Conservation (phyloP, 2,888 invertebrate genomes). For the Drosophila neonasuta region DNA sequence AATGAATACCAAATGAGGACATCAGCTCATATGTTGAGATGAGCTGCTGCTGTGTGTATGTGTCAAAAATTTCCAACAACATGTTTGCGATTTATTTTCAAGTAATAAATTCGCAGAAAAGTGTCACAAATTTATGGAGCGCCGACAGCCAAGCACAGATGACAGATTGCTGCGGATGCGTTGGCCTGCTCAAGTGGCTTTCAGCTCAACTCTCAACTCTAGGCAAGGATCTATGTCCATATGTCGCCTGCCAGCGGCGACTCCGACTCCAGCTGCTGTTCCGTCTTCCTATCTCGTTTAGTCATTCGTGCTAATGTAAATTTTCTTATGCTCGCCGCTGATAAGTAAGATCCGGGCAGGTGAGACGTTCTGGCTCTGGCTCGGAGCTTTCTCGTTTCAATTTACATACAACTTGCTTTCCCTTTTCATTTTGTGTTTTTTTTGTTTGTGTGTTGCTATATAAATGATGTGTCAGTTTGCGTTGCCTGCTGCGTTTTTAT, state of each 20-base stretch:
- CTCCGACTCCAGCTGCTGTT: not conserved
- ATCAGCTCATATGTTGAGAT: conserved; percentile 37
- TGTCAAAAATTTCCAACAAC: conserved; percentile 40
- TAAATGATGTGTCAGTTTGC: conserved; percentile 79
- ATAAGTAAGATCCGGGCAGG: conserved; percentile 53
- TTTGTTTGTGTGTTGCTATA: conserved; percentile 28
- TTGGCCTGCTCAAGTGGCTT: conserved; percentile 31
- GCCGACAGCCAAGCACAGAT: conserved; percentile 61
- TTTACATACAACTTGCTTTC: conserved; percentile 65
- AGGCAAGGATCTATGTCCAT: conserved; percentile 40
- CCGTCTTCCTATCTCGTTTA: conserved; percentile 45
- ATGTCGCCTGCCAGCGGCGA: conserved; percentile 32
- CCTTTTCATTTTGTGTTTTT: not conserved
- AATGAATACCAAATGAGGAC: conserved; percentile 75
- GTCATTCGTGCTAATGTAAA: conserved; percentile 65
- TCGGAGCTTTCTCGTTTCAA: conserved; percentile 64
- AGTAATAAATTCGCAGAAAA: conserved; percentile 72
- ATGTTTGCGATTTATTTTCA: conserved; percentile 69
- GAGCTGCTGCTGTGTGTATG: conserved; percentile 33
- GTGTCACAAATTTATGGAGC: conserved; percentile 77
- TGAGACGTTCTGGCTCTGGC: conserved; percentile 38
- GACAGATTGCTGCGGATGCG: conserved; percentile 66
- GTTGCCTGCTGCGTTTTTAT: conserved; percentile 74
- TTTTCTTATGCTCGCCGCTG: conserved; percentile 61
- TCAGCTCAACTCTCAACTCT: conserved; percentile 48